Conservation (phyloP, 1,140 invertebrate species). For the Panagrolaimus sp. region DNA sequence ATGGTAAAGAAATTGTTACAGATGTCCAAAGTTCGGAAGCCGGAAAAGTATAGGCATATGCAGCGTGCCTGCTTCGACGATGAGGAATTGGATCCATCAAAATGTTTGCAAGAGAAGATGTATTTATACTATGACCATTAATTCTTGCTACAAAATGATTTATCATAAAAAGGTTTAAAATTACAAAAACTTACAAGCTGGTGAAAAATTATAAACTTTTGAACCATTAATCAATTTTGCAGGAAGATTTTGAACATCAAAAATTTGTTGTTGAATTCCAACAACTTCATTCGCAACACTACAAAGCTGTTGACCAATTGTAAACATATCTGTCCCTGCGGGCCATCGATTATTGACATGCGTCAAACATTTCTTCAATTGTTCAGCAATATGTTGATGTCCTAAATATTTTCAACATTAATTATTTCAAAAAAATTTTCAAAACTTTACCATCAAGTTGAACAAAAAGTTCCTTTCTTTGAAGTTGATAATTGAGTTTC, state of each 20-base stretch:
- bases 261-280: not conserved
- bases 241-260: not conserved
- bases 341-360: not conserved
- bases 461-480: not conserved
- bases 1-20: not conserved
- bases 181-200: not conserved
- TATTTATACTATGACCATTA: not conserved
- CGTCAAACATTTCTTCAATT: not conserved
- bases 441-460: conserved; percentile 10
- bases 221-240: not conserved
- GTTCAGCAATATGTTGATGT: not conserved
- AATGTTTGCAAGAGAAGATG: not conserved
- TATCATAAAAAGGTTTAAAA: not conserved
- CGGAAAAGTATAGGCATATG: not conserved
- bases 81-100: not conserved
- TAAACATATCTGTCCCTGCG: not conserved
- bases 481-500: not conserved
- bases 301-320: not conserved
- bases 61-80: not conserved
- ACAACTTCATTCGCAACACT: not conserved
- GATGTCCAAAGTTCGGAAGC: not conserved
- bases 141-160: not conserved
- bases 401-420: too few species aligned
- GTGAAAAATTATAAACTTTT: conserved; percentile 4
- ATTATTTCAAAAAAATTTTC: too few species aligned